Base-by-base conservation (phyloP, 2,888 invertebrate species). In the Micoletzkya japonica region DNA sequence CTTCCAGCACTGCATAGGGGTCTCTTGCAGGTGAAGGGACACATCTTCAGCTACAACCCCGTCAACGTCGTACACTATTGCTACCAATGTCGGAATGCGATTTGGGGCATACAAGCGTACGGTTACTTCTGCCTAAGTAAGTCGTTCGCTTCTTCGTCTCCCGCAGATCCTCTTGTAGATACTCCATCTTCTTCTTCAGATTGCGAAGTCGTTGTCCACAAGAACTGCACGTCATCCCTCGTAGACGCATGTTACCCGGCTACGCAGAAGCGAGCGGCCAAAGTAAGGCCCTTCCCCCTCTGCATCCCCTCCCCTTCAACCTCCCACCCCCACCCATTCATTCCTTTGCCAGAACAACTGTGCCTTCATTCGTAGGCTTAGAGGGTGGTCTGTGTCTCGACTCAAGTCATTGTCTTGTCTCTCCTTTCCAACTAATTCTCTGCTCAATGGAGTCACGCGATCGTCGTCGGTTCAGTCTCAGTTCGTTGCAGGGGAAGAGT, bases 71-170 rank as follows among this genome's bases (percentile, higher is more conserved):
- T 93, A 85, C 93, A 92, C 77, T 91, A 91, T 88, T 98, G 97
- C 88, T 93, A 93, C 88, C 92, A 92, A 88, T 97, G 97, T 88
- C 92, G 92, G 85, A 90, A 91, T 86, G 91, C 93, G 78, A 91
- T 97, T 81, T 93, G 93, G 90, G 97, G 97, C 63, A 92, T 97
- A 73, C 94, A 95, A 83, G 94, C 95, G 77, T 96, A 97, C 88
- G 96, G 95, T 71, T 95, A 93, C 89, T 92, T 94, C 85, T 98
- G 97, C 88, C 90, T 91, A 86, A 92, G 95, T 94, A 88, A 76
- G 81, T 76, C 10, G 2, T 17, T 54, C 20, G 2, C n/a, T 32
- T 24, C 7, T n/a, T 14, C n/a, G n/a, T 52, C 6, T 52, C 24
- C n/a, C 52, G 6, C 52, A 24, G 24, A 52, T 52, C 10, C 14